Evolutionary conservation across 2,113 vertebrate genomes (phyloP).

Genomic region (Pleuronectes platessa): DNA sequence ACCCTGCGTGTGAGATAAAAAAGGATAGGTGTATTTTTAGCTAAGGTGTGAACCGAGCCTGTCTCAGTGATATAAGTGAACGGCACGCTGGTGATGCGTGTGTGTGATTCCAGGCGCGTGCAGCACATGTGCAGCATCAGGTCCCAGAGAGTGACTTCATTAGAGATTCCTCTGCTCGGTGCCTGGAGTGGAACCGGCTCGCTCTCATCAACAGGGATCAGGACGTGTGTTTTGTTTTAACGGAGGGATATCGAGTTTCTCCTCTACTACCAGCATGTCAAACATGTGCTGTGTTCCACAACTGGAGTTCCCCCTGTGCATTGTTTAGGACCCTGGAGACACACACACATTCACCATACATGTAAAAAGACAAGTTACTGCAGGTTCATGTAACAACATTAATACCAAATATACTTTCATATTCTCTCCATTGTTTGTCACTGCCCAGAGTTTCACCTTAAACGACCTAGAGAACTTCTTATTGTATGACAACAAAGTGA

Average conservation of each 20-base stretch:
- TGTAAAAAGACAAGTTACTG: not conserved
- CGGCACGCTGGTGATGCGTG: constrained; percentile 34
- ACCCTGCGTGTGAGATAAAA: constrained; percentile 1
- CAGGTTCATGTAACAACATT: not conserved
- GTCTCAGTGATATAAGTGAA: constrained; percentile 26
- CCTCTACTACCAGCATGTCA: constrained; percentile 12
- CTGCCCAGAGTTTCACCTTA: too few species aligned
- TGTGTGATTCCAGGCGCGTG: constrained; percentile 50
- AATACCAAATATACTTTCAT: not conserved
- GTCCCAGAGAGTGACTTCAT: constrained; percentile 69
- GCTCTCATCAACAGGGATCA: constrained; percentile 68
- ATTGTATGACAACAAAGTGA: not conserved
- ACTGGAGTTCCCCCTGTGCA: constrained; percentile 19
- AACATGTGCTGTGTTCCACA: constrained; percentile 21
- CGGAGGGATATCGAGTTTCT: constrained; percentile 45
- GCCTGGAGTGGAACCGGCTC: constrained; percentile 31
- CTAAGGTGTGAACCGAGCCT: constrained; percentile 28
- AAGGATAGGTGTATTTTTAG: constrained; percentile 29
- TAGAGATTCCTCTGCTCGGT: constrained; percentile 52
- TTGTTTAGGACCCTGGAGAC: constrained; percentile 1
- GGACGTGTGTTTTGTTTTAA: constrained; percentile 53
- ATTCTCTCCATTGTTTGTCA: not conserved
- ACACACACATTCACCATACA: not conserved
- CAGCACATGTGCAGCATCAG: constrained; percentile 57
- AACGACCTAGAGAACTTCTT: not conserved